Evolutionary conservation across 1,140 invertebrate genomes (phyloP).

Genomic region (Bursaphelenchus mucronatus): DNA sequence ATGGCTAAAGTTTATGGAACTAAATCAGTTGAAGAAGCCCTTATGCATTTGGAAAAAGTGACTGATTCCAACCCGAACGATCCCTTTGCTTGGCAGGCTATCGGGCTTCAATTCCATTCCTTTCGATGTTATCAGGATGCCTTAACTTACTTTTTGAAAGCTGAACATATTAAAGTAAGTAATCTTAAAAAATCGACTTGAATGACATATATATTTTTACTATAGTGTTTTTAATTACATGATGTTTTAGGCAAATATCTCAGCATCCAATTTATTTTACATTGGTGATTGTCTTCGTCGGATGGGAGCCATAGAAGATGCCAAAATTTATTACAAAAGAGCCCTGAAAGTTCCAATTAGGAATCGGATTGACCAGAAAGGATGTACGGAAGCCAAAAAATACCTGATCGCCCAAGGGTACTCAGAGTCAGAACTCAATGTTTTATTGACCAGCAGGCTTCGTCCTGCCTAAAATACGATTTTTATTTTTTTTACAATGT

Average conservation of each 20-base stretch:
- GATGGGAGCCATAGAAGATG: slow-evolving; percentile 7
- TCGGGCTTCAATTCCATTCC: slow-evolving; percentile 13
- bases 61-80: slow-evolving; percentile 13
- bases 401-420: slow-evolving; percentile 59
- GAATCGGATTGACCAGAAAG: slow-evolving; percentile 13
- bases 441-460: too few species aligned
- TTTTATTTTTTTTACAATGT: too few species aligned
- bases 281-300: slow-evolving; percentile 16
- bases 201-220: too few species aligned
- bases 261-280: slow-evolving; percentile 17
- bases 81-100: slow-evolving; percentile 7
- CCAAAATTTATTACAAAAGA: slow-evolving; percentile 3
- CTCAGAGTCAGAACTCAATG: too few species aligned
- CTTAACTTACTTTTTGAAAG: slow-evolving; percentile 7
- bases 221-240: background rate
- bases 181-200: too few species aligned
- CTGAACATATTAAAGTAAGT: slow-evolving; percentile 15
- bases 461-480: too few species aligned
- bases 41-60: slow-evolving; percentile 6
- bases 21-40: slow-evolving; percentile 18
- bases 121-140: slow-evolving; percentile 10
- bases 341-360: background rate
- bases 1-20: slow-evolving; percentile 13
- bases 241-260: slow-evolving; percentile 5
- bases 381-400: too few species aligned